Evolutionary conservation across 92 coral and sea anemone species (phyloP).

Genomic region (Heteractis magnifica): DNA sequence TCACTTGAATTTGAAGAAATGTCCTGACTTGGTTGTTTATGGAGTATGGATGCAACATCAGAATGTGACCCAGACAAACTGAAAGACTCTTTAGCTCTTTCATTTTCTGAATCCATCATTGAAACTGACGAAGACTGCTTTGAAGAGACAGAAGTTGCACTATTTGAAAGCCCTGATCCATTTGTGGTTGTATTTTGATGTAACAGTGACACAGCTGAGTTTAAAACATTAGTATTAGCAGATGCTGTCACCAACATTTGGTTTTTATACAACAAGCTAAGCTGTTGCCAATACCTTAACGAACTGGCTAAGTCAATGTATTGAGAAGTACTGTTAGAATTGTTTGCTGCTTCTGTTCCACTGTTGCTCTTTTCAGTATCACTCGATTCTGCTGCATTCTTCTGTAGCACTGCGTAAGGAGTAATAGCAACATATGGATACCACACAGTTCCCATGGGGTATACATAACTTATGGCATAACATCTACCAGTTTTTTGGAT

Average conservation of each 20-base stretch:
- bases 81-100: background rate
- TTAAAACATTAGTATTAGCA: background rate
- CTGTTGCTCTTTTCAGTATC: background rate
- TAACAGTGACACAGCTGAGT: background rate
- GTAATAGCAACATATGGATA: slow-evolving; percentile 48
- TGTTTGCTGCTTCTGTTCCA: background rate
- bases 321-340: slow-evolving; percentile 37
- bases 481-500: slow-evolving; percentile 18
- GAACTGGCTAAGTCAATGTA: slow-evolving; percentile 86
- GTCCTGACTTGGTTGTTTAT: background rate
- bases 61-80: background rate
- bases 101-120: background rate
- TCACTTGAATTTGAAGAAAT: background rate
- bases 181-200: background rate
- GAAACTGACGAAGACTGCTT: background rate
- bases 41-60: background rate
- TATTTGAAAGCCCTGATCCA: background rate
- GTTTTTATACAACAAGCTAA: slow-evolving; percentile 67
- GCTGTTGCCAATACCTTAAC: slow-evolving; percentile 84
- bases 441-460: slow-evolving; percentile 51
- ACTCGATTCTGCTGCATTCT: background rate
- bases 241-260: slow-evolving; percentile 43
- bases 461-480: slow-evolving; percentile 46
- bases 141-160: background rate
- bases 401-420: slow-evolving; percentile 31